Evolutionary conservation across 2,888 invertebrate genomes (phyloP), one percentile per base, ranked within the genome.

Genomic region (Loripinus fragilis): DNA sequence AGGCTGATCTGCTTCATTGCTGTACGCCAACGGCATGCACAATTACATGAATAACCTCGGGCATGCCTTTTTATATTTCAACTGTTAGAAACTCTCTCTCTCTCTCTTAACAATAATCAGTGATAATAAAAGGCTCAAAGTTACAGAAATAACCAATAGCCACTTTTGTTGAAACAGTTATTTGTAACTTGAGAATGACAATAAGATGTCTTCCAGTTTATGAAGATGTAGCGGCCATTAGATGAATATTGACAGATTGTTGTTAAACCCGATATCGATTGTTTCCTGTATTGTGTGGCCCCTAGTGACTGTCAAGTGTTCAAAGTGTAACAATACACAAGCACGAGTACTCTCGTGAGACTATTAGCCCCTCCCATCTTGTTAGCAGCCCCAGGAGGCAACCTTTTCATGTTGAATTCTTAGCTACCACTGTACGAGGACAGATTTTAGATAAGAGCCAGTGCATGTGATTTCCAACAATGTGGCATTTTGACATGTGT

Each of bases 331-430:
- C 74, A 78, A 74, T 73, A 50, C 69, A 64, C 50, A 55, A 35
- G 65, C 52, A 68, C 71, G 67, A 69, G 64, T 50, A 73, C 71
- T 65, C 74, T 66, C 71, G 17, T 15, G 72, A 64, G 74, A 52
- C 38, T 7, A 2, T 20, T 50, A 72, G 68, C 70, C 52, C 50
- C 82, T 70, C 83, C 85, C 74, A 76, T 75, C 78, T 81, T 76
- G 83, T 83, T 81, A 79, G 64, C 69, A 74, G 52, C 52, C 52
- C 25, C 52, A 52, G 52, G 2, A 28, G 52, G 52, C 25, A 3
- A 25, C 17, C n/a, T 52, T 23, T 20, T 25, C 5, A 12, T 52
- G 25, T 52, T 20, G n/a, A n/a, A n/a, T n/a, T n/a, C n/a, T n/a
- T n/a, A n/a, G n/a, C n/a, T n/a, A n/a, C n/a, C n/a, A n/a, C n/a